Conservation (phyloP, 2,888 invertebrate species). For the Panorpa germanica region DNA sequence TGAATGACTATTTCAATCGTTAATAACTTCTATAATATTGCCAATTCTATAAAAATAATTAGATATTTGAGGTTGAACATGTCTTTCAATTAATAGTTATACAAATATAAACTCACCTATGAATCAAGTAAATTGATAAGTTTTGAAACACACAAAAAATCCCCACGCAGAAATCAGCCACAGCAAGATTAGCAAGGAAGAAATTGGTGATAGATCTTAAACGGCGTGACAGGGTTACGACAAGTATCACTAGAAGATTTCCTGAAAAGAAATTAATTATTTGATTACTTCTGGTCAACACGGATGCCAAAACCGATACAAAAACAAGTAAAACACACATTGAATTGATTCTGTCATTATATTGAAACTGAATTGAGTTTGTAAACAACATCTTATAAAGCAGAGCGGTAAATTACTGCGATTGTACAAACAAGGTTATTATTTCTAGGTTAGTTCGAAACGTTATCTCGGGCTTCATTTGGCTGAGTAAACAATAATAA, state of each 20-base stretch:
- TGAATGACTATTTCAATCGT: too few species aligned
- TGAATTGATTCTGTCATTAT: too few species aligned
- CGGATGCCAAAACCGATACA: not conserved
- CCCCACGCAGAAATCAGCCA: constrained; percentile 83
- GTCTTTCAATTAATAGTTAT: not conserved
- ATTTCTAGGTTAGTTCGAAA: too few species aligned
- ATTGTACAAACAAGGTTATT: too few species aligned
- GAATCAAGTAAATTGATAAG: constrained; percentile 60
- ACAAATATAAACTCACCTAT: constrained; percentile 32
- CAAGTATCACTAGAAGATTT: constrained; percentile 70
- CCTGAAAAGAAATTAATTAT: constrained; percentile 35
- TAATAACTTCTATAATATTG: too few species aligned
- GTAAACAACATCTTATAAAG: too few species aligned
- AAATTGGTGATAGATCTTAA: constrained; percentile 81
- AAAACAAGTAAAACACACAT: not conserved
- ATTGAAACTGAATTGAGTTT: too few species aligned
- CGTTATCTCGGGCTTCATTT: too few species aligned
- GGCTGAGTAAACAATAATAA: too few species aligned
- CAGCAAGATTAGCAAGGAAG: constrained; percentile 76
- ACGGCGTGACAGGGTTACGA: constrained; percentile 63
- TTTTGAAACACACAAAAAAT: constrained; percentile 85
- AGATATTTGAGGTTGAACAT: too few species aligned
- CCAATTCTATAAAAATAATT: too few species aligned
- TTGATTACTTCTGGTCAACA: not conserved
- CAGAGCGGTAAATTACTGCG: too few species aligned